Conservation (phyloP, 2,888 invertebrate genomes). For the Mantis religiosa region DNA sequence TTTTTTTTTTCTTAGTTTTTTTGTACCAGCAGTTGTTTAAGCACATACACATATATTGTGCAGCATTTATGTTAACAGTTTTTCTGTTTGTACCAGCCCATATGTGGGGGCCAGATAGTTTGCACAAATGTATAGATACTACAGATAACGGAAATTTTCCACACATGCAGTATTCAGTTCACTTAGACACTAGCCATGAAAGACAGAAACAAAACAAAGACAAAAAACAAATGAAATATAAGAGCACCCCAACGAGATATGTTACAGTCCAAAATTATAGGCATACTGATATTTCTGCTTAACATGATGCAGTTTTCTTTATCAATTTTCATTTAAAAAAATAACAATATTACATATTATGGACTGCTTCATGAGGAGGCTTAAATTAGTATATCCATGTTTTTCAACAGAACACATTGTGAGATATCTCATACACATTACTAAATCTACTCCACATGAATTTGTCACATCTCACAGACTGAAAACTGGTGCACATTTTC, state of each 20-base stretch:
- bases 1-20: not conserved
- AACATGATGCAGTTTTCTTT: not conserved
- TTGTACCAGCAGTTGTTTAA: slow-evolving; percentile 19
- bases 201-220: slow-evolving; percentile 10
- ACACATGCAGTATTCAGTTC: slow-evolving; percentile 14
- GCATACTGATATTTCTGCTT: slow-evolving; percentile 32
- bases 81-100: slow-evolving; percentile 2
- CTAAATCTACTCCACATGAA: no score
- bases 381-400: not conserved
- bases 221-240: slow-evolving; percentile 24
- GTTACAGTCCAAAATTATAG: slow-evolving; percentile 33
- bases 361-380: not conserved
- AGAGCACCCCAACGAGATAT: slow-evolving; percentile 34
- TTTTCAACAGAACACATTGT: not conserved
- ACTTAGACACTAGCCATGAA: slow-evolving; percentile 22
- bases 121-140: slow-evolving; percentile 8
- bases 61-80: not conserved
- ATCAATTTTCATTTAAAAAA: not conserved
- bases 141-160: slow-evolving; percentile 16
- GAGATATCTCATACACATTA: not conserved
- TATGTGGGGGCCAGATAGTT: not conserved
- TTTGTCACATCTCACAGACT: not conserved
- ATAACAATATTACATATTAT: not conserved
- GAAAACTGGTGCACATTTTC: not conserved
- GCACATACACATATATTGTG: slow-evolving; percentile 18